These are phyloP conservation scores for Elaphurus davidianus DNA, from an alignment of 2,113 vertebrate species.

Conservation along the genomic window DNA sequence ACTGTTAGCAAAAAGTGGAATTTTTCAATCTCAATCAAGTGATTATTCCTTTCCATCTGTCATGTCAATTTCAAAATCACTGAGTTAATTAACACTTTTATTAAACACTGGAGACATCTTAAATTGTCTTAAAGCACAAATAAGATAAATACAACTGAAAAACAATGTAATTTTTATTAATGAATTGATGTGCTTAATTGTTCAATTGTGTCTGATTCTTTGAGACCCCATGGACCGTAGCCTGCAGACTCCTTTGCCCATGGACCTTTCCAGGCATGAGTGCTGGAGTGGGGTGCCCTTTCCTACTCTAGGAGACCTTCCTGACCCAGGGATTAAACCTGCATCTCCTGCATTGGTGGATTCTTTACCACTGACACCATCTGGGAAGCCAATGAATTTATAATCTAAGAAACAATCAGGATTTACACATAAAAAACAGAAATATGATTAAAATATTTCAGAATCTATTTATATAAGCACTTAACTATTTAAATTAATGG, in stretches of 20 bases:
- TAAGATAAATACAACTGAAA: neutral
- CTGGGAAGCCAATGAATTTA: neutral
- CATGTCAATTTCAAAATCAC: neutral
- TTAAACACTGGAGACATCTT: neutral
- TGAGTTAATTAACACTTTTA: neutral
- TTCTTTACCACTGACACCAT: neutral
- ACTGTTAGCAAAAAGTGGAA: neutral
- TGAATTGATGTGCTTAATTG: neutral
- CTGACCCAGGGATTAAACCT: neutral
- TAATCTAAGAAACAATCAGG: neutral
- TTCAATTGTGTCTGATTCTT: neutral
- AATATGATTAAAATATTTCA: neutral
- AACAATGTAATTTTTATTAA: neutral
- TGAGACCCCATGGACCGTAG: neutral
- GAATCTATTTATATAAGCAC: neutral
- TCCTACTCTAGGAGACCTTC: neutral
- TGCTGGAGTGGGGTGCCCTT: neutral
- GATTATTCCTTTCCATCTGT: neutral
- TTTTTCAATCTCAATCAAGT: neutral
- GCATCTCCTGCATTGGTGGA: neutral
- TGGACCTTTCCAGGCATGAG: neutral
- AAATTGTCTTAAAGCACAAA: neutral
- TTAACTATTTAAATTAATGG: neutral
- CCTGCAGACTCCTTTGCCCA: neutral
- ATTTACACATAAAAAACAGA: neutral